These are phyloP conservation scores for Tringa solitaria DNA, from an alignment of 2,113 vertebrate species.

Conservation along the genomic window DNA sequence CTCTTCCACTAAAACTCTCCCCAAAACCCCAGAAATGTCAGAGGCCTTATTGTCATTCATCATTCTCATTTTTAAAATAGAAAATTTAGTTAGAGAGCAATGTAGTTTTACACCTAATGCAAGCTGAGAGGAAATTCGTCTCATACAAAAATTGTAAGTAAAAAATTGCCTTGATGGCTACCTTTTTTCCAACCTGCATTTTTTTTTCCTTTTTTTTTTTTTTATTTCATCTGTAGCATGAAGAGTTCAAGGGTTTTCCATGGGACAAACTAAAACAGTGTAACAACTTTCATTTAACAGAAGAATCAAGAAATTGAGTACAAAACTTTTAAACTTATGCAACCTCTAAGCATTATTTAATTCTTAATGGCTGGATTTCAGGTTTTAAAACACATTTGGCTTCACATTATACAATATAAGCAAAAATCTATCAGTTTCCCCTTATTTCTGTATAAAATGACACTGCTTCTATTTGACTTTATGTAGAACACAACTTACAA, in stretches of 20 bases:
- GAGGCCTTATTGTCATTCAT: background rate
- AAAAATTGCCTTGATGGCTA: background rate
- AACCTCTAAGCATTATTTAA: background rate
- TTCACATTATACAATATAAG: background rate
- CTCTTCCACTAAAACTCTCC: background rate
- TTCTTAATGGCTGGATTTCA: background rate
- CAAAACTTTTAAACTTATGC: background rate
- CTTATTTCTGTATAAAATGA: background rate
- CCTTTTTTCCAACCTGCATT: accelerated
- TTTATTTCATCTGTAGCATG: too few species aligned
- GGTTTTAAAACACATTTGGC: background rate
- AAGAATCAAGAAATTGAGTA: background rate
- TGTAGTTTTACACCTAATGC: background rate
- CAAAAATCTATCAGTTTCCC: background rate
- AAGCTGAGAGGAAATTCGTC: background rate
- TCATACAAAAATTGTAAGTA: background rate
- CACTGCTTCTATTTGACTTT: background rate
- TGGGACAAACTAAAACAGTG: background rate
- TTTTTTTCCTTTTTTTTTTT: background rate
- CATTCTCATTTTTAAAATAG: background rate
- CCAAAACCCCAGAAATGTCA: background rate
- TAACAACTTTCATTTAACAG: background rate
- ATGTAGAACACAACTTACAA: background rate
- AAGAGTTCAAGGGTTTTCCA: background rate
- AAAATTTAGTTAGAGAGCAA: background rate